A percentile compares a stretch with the other conserved stretches of the same genome.
Conservation (phyloP, 2,113 vertebrate genomes). For the Podocnemis expansa region DNA sequence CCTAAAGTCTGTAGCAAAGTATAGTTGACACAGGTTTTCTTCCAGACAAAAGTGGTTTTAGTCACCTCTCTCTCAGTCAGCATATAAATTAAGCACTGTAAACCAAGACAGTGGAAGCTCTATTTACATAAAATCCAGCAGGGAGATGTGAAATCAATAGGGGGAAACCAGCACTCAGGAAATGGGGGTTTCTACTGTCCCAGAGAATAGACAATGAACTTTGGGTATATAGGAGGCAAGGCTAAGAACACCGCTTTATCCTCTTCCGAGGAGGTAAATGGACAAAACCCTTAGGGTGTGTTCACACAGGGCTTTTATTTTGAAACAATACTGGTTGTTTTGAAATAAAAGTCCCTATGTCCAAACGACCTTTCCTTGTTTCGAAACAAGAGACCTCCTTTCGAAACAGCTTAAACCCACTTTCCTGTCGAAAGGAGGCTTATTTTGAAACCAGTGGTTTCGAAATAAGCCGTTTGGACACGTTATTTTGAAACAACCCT, state of each 20-base stretch:
- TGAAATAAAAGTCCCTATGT: no score
- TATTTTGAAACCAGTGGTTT: no score
- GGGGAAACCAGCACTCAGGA: not conserved
- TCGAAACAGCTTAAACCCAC: no score
- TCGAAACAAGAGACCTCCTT: no score
- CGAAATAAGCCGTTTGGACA: no score
- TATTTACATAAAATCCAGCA: not conserved
- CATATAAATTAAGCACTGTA: not conserved
- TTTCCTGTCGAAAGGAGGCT: no score
- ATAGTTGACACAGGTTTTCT: not conserved
- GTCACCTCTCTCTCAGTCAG: not conserved
- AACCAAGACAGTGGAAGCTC: not conserved
- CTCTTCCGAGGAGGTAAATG: not conserved
- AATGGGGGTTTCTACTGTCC: not conserved
- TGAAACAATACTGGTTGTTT: no score
- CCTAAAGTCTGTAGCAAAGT: not conserved
- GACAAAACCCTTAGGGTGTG: no score
- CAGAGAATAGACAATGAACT: not conserved
- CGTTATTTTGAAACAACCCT: no score
- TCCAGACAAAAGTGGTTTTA: not conserved
- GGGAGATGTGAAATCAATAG: not conserved
- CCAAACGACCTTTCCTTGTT: no score
- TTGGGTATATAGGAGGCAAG: not conserved
- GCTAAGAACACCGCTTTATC: not conserved
- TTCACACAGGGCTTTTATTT: no score